These are phyloP conservation scores for Watsonalla binaria DNA, from an alignment of 2,888 invertebrate genomes.

Conservation along the genomic window DNA sequence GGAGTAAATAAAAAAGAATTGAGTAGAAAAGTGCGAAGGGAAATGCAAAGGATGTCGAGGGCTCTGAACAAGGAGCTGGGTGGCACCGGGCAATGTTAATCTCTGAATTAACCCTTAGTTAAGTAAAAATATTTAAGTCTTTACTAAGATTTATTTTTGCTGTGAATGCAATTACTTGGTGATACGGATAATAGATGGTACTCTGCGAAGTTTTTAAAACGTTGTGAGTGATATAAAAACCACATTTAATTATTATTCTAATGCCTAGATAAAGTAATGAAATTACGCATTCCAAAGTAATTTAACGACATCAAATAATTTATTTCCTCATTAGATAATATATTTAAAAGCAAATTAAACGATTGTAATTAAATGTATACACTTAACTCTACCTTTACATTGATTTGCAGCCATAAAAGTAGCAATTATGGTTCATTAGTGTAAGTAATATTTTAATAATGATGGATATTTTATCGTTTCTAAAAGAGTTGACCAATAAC, in stretches of 20 bases:
- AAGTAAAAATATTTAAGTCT: not conserved
- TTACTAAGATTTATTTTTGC: no score
- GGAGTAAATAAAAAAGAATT: slow-evolving; percentile 46
- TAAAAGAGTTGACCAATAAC: not conserved
- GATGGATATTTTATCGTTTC: not conserved
- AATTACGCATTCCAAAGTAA: slow-evolving; percentile 1
- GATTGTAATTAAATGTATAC: not conserved
- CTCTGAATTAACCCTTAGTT: not conserved
- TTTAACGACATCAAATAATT: not conserved
- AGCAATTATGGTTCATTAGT: slow-evolving; percentile 1
- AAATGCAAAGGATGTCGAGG: slow-evolving; percentile 51
- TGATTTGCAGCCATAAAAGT: not conserved
- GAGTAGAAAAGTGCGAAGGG: slow-evolving; percentile 48
- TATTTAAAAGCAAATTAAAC: slow-evolving; percentile 1
- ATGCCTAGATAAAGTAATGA: not conserved
- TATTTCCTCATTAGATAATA: slow-evolving; percentile 1
- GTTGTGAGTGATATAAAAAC: no score
- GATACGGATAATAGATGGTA: no score
- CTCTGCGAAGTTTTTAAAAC: no score
- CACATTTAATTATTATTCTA: not conserved
- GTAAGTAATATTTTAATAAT: not conserved
- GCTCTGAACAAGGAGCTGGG: slow-evolving; percentile 22
- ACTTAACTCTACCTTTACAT: not conserved
- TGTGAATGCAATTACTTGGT: no score
- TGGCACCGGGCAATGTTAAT: slow-evolving; percentile 13